Evolutionary conservation across 2,797 vertebrate genomes (phyloP), one percentile per base, ranked within the genome.

Genomic region (Calcarius lapponicus): DNA sequence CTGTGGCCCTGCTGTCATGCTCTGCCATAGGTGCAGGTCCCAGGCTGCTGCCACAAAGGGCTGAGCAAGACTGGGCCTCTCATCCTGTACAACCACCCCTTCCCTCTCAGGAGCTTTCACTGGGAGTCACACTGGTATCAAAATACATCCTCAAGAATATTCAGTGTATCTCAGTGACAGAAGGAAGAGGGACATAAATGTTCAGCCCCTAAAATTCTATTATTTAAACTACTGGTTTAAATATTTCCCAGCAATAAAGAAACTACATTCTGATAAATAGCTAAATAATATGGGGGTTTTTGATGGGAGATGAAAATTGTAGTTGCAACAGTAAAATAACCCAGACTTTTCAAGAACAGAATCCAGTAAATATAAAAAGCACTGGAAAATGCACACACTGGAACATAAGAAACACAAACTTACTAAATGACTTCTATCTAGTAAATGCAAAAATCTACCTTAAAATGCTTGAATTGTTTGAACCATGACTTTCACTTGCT

Each of bases 1-100:
- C 21, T 76, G 60, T 11, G 8, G 34, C 54, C 29, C 32, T 40
- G 28, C 43, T 73, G 29, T 21, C 6, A 0, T 6, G 17, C 34
- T 66, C 32, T 70, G 20, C 73, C 34, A 19, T 0, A 51, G 8
- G 20, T 4, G 7, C 9, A 31, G 0, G 0, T 25, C 61, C 26
- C 83, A 66, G 65, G 61, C 42, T 7, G 3, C 40, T 70, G 21
- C 2, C 69, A 24, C 0, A 38, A 19, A 75, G 28, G 1, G 1
- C 13, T 10, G 14, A 69, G 50, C 36, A 24, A 28, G 40, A 34
- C 48, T 4, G 20, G 13, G 45, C n/a, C 51, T 58, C 24, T 62
- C 24, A 21, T 6, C 8, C 54, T 54, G 8, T 5, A 45, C 0
- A 0, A 11, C 34, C 32, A 45, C 8, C 26, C 57, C 56, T 70